Base-by-base conservation (phyloP, 2,888 invertebrate genomes). In the Heliothis peltigera region DNA sequence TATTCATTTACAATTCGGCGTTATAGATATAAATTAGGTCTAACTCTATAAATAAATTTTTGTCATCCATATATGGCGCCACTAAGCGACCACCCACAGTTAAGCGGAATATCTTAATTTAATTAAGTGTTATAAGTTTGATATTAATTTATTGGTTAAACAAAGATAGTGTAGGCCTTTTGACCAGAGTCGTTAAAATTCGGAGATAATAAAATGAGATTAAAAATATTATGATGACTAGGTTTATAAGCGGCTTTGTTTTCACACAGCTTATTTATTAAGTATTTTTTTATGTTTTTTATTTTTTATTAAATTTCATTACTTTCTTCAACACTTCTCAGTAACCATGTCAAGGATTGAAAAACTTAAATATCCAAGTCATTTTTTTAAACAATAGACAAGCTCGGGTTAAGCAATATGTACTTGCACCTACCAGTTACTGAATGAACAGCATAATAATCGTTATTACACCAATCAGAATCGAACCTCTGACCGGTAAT, bases 401-500 rank as follows among this genome's bases (percentile, higher is more conserved):
- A 47, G 6, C 15, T 52, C n/a, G 28, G 32, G 67, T 74, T 49
- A 67, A 32, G 74, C 59, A 55, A 68, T 57, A 44, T 12, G 32
- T 32, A 15, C 39, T 39, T 39, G 39, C 39, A 39, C 32, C 12
- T 25, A 35, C n/a, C 49, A 28, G 22, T 71, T 64, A 51, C 46
- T 77, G 69, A 75, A 78, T 78, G 64, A 67, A 78, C 54, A 51
- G 64, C 49, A 61, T 48, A 65, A 43, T n/a, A 65, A 39, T n/a
- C 62, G 68, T 77, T 73, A 71, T 76, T 77, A 76, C 75, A 68
- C 71, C 75, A 79, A 79, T 70, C 75, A 64, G 49, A 73, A 68
- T 73, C 69, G 73, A 83, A 81, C 71, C 32, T 52, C 43, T 49
- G 70, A 81, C 76, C 74, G 74, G 77, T 79, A 75, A 77, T 70